Percentiles rank a stretch among this genome's conserved stretches.
Conservation (phyloP, 2,113 vertebrate species). For the Mormyrus iriodes region DNA sequence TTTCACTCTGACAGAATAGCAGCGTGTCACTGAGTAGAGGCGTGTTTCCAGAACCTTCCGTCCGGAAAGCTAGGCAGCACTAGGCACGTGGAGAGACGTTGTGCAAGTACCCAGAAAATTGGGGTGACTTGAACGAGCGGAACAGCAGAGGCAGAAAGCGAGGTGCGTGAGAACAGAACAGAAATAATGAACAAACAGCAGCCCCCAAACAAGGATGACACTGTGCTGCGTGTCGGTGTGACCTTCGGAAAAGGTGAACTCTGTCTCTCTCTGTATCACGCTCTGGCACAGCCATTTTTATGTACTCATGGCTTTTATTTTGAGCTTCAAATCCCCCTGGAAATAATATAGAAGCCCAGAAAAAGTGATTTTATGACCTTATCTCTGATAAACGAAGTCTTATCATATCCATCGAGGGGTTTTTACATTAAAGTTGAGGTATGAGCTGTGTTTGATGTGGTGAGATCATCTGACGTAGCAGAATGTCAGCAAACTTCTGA, state of each 20-base stretch:
- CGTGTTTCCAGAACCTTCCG: neutral
- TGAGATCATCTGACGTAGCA: neutral
- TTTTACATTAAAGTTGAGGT: slow-evolving; percentile 4
- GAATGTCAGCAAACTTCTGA: neutral
- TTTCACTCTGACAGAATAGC: neutral
- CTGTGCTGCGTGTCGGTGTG: neutral
- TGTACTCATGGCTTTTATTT: neutral
- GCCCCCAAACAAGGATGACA: neutral
- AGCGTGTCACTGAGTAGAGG: neutral
- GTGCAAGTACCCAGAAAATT: neutral
- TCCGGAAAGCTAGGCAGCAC: neutral
- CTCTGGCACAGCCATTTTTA: neutral
- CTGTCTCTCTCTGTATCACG: neutral
- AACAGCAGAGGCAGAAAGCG: neutral
- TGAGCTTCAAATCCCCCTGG: neutral
- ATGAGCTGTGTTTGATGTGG: neutral
- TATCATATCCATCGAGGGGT: neutral
- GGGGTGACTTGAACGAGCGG: neutral
- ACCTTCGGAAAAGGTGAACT: neutral
- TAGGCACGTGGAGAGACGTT: neutral
- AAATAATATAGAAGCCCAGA: neutral
- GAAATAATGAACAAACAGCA: neutral
- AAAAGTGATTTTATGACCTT: slow-evolving; percentile 4
- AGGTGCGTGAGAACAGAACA: neutral
- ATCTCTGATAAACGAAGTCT: neutral